Conservation (phyloP, 2,113 vertebrate species). For the Columba livia region DNA sequence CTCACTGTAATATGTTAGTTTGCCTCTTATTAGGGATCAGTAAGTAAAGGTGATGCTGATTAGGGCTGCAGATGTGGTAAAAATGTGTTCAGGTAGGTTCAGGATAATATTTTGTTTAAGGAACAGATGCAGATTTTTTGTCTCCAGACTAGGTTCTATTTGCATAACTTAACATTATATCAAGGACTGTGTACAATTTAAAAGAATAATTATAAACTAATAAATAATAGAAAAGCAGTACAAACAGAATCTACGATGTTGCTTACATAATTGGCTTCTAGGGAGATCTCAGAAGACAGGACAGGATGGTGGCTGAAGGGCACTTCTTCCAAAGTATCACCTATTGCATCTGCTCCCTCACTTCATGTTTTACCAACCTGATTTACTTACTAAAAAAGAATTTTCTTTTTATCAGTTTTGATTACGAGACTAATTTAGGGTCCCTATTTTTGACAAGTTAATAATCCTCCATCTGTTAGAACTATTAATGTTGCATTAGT, state of each 20-base stretch:
- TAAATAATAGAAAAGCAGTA: neutral
- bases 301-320: neutral
- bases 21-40: neutral
- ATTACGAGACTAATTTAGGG: neutral
- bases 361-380: neutral
- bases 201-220: neutral
- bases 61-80: neutral
- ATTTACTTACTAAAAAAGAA: neutral
- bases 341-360: neutral
- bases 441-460: neutral
- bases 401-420: neutral
- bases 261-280: neutral
- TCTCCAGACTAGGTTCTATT: neutral
- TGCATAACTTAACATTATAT: neutral
- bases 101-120: neutral
- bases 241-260: neutral
- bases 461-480: conserved; percentile 27
- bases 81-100: neutral
- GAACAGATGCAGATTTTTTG: neutral
- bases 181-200: neutral
- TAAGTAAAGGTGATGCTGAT: neutral
- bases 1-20: neutral
- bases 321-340: neutral
- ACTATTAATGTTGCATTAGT: neutral
- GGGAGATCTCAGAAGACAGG: neutral